phyloP scores from a whole-genome alignment of 1,140 invertebrate species.

The Heliothis virescens region DNA sequence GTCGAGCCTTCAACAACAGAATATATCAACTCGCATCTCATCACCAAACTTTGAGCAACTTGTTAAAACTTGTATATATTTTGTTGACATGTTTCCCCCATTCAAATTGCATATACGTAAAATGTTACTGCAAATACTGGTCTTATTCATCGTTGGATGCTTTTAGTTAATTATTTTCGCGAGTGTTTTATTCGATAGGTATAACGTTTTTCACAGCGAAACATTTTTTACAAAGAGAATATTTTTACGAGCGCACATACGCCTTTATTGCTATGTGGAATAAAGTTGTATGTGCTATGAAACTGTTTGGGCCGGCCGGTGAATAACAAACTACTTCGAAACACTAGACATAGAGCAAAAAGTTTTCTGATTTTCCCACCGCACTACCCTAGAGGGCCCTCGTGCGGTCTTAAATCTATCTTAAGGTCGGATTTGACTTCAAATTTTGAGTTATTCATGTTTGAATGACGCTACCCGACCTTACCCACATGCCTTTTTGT shows the following conservation, averaged over 20 bases:
- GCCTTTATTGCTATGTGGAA: neutral
- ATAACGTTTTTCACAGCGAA: neutral
- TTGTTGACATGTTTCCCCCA: conserved; percentile 10
- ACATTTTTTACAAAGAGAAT: neutral
- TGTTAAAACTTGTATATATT: conserved; percentile 34
- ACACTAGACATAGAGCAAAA: neutral
- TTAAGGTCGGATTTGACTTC: conserved; percentile 27
- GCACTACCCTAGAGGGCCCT: neutral
- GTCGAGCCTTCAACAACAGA: neutral
- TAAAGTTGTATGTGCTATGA: neutral
- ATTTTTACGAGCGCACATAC: neutral
- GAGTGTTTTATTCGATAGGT: neutral
- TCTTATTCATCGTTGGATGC: neutral
- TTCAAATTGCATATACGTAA: neutral
- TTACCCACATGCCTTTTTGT: conserved; percentile 33
- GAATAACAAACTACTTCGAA: conserved; percentile 19
- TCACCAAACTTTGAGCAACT: conserved; percentile 16
- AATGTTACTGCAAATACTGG: conserved; percentile 11
- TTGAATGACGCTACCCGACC: neutral
- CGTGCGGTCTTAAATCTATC: conserved; percentile 21
- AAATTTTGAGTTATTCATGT: conserved; percentile 43
- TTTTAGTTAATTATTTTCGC: conserved; percentile 4
- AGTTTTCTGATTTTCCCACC: conserved; percentile 33
- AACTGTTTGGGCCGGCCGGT: neutral
- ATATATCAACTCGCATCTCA: neutral